Conservation (phyloP, 2,797 vertebrate species). For the Petrocephalus sullivani region DNA sequence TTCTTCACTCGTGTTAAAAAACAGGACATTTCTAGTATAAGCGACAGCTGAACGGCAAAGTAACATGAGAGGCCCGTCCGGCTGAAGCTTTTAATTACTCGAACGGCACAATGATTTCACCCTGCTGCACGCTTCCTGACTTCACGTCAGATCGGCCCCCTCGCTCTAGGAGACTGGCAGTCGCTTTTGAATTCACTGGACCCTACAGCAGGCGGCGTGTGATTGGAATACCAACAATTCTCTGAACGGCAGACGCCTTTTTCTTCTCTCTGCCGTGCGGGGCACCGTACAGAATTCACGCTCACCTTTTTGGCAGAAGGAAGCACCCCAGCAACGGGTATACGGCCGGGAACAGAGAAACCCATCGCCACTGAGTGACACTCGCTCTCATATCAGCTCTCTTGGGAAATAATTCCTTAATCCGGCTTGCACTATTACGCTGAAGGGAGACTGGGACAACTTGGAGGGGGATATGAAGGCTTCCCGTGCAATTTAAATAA, state of each 20-base stretch:
- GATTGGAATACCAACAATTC: constrained; percentile 73
- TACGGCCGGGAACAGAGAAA: constrained; percentile 39
- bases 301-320: constrained; percentile 7
- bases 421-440: constrained; percentile 84
- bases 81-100: constrained; percentile 56
- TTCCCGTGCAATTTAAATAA: constrained; percentile 73
- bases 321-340: constrained; percentile 56
- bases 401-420: constrained; percentile 94
- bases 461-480: constrained; percentile 78
- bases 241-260: constrained; percentile 56
- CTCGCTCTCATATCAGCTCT: constrained; percentile 76
- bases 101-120: constrained; percentile 49
- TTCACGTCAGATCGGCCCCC: not conserved
- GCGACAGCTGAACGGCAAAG: not conserved
- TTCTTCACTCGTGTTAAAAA: not conserved
- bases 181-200: constrained; percentile 56
- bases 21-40: not conserved
- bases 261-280: constrained; percentile 25
- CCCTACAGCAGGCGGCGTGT: constrained; percentile 64
- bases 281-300: not conserved
- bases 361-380: constrained; percentile 66
- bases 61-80: not conserved
- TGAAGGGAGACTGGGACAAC: constrained; percentile 78
- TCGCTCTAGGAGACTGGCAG: constrained; percentile 16
- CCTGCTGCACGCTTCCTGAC: constrained; percentile 22